A percentile compares a stretch with the other conserved stretches of the same genome.
Evolutionary conservation across 1,140 invertebrate species (phyloP).

Genomic region (Bombus confusus): DNA sequence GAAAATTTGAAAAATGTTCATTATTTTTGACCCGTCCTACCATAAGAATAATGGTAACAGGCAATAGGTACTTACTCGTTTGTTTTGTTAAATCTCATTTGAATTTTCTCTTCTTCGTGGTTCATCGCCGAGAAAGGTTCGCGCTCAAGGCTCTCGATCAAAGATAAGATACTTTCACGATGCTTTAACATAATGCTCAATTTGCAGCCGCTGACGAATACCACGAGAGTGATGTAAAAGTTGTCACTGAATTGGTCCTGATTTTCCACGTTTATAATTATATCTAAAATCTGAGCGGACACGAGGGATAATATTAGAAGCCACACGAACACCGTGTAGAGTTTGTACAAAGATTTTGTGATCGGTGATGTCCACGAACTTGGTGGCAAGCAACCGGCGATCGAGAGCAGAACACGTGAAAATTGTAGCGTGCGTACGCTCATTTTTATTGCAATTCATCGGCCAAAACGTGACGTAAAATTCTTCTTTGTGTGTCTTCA

Average conservation of each 20-base stretch:
- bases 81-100: slow-evolving; percentile 43
- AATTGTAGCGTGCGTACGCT: not conserved
- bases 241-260: slow-evolving; percentile 52
- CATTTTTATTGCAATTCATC: not conserved
- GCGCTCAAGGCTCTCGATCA: slow-evolving; percentile 8
- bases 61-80: slow-evolving; percentile 50
- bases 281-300: slow-evolving; percentile 29
- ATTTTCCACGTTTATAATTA: slow-evolving; percentile 38
- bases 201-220: slow-evolving; percentile 35
- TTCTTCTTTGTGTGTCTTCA: too few species aligned
- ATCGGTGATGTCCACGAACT: slow-evolving; percentile 33
- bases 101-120: slow-evolving; percentile 55
- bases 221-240: slow-evolving; percentile 33
- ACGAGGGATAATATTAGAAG: slow-evolving; percentile 18
- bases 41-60: too few species aligned
- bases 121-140: slow-evolving; percentile 47
- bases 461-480: too few species aligned
- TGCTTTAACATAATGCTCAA: slow-evolving; percentile 14
- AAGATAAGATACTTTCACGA: slow-evolving; percentile 18
- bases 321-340: slow-evolving; percentile 6
- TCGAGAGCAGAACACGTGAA: not conserved
- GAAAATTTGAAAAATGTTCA: not conserved
- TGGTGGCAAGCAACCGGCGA: slow-evolving; percentile 31
- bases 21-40: too few species aligned
- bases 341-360: slow-evolving; percentile 32